Base-by-base conservation (phyloP, 2,888 invertebrate species). In the Rambutsinella grinnellia region DNA sequence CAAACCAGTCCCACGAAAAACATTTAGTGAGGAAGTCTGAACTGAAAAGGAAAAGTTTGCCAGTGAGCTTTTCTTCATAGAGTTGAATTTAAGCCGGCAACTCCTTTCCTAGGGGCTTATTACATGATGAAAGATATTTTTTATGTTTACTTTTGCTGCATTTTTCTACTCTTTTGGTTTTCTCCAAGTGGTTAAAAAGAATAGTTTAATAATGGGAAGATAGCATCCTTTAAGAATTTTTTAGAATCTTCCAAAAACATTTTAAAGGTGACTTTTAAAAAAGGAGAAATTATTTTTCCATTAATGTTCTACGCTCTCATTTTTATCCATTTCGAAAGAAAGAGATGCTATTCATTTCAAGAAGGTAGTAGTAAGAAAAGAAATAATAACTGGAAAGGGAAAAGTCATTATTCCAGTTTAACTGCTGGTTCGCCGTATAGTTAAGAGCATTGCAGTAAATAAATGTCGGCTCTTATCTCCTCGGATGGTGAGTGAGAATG, bases 241-340 rank as follows among this genome's bases (percentile, higher is more conserved):
- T n/a, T n/a, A n/a, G n/a, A n/a, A n/a, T n/a, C n/a, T n/a, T n/a
- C n/a, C n/a, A n/a, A n/a, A n/a, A n/a, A n/a, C n/a, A 36, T 13
- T 36, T 36, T 36, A 36, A 13, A 36, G 36, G 6, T 13, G 36
- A 36, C 36, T 36, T 5, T 36, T 36, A 13, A 36, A 36, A 13
- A 36, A 36, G 36, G 13, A 53, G 74, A 74, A 74, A 74, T 74
- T 74, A 67, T 67, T 74, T 74, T 67, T 67, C 60, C 74, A 74
- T 74, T 74, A 74, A 67, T 74, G 67, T 67, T 56, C 54, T n/a
- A n/a, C 61, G 28, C 21, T 62, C 21, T 67, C 54, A 61, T 74
- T 74, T 36, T 46, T 61, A 46, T 53, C 60, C 65, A 57, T 63
- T 66, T 57, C 56, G 53, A 26, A 24, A 28, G 10, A 44, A 62